Percentiles rank a stretch among this genome's conserved stretches.
Conservation (phyloP, 2,888 invertebrate species). For the Meghimatium bilineatum region DNA sequence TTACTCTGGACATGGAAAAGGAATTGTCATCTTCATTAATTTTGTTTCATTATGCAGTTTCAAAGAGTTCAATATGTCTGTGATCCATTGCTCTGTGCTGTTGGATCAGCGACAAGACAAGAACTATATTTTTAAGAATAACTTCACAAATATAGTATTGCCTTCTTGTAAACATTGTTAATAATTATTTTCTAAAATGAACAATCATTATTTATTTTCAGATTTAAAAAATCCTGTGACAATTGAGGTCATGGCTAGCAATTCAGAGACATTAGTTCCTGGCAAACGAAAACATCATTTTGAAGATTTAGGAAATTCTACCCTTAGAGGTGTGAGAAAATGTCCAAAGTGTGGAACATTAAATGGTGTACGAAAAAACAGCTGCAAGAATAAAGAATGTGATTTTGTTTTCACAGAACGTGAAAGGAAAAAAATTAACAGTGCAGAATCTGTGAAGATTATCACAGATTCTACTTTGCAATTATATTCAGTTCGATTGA, state of each 20-base stretch:
- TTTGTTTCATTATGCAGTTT: no score
- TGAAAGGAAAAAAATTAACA: constrained; percentile 79
- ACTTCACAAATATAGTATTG: no score
- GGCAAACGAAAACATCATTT: constrained; percentile 75
- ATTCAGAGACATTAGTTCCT: constrained; percentile 43
- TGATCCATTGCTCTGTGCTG: no score
- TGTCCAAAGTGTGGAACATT: constrained; percentile 86
- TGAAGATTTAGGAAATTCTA: constrained; percentile 82
- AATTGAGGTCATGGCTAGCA: constrained; percentile 16
- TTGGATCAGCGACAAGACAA: no score
- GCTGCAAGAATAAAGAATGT: constrained; percentile 85
- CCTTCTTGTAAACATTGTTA: neutral
- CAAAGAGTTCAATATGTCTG: no score
- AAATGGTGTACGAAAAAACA: constrained; percentile 86
- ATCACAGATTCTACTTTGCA: constrained; percentile 80
- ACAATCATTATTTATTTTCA: neutral
- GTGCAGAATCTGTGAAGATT: constrained; percentile 83
- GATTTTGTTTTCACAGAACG: constrained; percentile 83
- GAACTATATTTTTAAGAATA: no score
- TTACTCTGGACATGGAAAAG: no score
- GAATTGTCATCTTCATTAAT: no score
- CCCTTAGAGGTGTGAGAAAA: constrained; percentile 84
- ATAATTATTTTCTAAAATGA: neutral
- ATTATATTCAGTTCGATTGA: constrained; percentile 83
- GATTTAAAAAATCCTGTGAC: neutral